phyloP scores from a whole-genome alignment of 2,888 invertebrate species.

The Callyntrura sp. region DNA sequence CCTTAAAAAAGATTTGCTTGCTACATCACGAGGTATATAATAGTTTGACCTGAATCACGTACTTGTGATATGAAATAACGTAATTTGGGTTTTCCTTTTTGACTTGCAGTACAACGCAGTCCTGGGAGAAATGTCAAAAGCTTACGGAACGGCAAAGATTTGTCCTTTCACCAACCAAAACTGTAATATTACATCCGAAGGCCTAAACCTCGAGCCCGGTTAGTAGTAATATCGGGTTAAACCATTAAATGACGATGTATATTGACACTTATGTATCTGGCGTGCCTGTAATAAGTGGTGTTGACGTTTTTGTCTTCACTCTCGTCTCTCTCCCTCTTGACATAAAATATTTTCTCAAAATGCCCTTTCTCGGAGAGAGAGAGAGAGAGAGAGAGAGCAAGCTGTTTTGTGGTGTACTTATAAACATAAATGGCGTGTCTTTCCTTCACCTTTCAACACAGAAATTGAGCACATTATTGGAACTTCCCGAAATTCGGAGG shows the following conservation, averaged over 20 bases:
- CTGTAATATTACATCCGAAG: slow-evolving; percentile 85
- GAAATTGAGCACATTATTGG: slow-evolving; percentile 90
- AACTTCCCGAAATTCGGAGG: slow-evolving; percentile 91
- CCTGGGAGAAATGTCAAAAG: slow-evolving; percentile 91
- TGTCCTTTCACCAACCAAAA: slow-evolving; percentile 87
- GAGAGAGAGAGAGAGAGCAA: no score
- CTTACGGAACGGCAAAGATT: slow-evolving; percentile 90
- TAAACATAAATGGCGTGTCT: no score
- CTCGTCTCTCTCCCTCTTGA: no score
- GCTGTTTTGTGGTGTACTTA: no score
- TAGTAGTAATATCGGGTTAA: no score
- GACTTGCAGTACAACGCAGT: slow-evolving; percentile 84
- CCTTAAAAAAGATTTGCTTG: background rate
- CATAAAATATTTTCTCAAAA: no score
- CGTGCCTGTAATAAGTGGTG: no score
- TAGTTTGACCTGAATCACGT: slow-evolving; percentile 65
- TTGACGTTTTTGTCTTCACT: no score
- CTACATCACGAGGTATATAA: background rate
- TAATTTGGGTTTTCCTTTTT: slow-evolving; percentile 49
- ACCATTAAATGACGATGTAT: no score
- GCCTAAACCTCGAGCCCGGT: slow-evolving; percentile 87
- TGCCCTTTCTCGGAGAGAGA: no score
- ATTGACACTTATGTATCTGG: no score
- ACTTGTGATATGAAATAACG: background rate
- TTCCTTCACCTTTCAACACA: slow-evolving; percentile 85